These are phyloP conservation scores for Calliopsis andreniformis DNA, from an alignment of 1,140 invertebrate genomes.

Conservation along the genomic window DNA sequence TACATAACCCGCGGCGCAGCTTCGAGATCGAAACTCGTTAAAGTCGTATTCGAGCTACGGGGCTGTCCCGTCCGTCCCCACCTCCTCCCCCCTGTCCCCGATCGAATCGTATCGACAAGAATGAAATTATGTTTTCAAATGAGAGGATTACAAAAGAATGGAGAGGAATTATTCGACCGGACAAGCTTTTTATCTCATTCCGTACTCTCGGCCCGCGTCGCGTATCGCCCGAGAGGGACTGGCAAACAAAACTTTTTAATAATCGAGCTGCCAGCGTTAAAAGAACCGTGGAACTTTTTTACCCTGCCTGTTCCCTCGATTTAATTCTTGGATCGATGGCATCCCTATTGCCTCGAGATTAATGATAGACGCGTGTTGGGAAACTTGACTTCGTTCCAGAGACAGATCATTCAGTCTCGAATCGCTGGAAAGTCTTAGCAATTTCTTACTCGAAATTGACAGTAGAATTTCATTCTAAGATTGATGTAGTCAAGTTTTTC, in stretches of 20 bases:
- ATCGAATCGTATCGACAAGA: constrained; percentile 1
- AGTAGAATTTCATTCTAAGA: no score
- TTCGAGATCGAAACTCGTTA: constrained; percentile 29
- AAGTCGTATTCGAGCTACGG: background rate
- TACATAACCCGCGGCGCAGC: background rate
- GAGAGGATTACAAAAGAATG: background rate
- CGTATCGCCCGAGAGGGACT: background rate
- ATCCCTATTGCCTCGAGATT: background rate
- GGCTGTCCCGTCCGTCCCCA: background rate
- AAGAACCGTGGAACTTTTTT: background rate
- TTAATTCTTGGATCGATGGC: background rate
- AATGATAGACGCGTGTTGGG: background rate
- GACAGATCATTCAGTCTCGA: no score
- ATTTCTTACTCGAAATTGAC: no score
- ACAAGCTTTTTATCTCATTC: background rate
- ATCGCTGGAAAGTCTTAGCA: no score
- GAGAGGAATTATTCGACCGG: constrained; percentile 4
- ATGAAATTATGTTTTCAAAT: background rate
- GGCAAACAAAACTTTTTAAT: constrained; percentile 4
- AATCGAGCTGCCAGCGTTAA: background rate
- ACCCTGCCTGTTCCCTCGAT: background rate
- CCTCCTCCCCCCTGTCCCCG: background rate
- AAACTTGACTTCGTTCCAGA: no score
- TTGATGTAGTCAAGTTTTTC: no score
- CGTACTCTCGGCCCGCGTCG: background rate